phyloP scores from a whole-genome alignment of 1,140 invertebrate genomes.

The Whitmania pigra region DNA sequence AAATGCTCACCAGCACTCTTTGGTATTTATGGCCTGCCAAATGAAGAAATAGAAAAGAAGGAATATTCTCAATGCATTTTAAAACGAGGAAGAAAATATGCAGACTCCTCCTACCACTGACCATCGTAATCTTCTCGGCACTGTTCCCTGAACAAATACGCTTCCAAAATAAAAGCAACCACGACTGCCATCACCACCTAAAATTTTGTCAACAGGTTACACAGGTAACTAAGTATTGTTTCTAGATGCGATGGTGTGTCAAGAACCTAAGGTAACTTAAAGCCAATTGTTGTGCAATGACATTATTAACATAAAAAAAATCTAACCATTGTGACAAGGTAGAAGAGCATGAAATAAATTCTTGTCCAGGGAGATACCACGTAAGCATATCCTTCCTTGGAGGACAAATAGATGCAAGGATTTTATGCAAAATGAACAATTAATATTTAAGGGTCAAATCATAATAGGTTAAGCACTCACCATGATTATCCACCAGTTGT shows the following conservation, averaged over 20 bases:
- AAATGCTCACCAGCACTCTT: not conserved
- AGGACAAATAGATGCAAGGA: not conserved
- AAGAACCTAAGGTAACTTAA: not conserved
- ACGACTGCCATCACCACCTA: conserved; percentile 71
- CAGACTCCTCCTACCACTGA: no score
- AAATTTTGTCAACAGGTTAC: conserved; percentile 1
- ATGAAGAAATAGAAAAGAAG: not conserved
- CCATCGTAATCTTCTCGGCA: conserved; percentile 50
- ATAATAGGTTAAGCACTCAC: conserved; percentile 39
- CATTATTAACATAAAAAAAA: not conserved
- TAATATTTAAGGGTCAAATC: not conserved
- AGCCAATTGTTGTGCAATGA: not conserved
- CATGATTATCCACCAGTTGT: conserved; percentile 81
- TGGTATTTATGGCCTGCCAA: not conserved
- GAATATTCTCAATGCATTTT: no score
- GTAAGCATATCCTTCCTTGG: conserved; percentile 51
- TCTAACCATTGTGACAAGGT: conserved; percentile 68
- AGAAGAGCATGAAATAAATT: conserved; percentile 78
- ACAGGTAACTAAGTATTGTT: not conserved
- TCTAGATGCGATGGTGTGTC: not conserved
- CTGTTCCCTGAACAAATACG: conserved; percentile 76
- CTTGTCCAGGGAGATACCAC: conserved; percentile 49
- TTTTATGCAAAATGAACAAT: not conserved
- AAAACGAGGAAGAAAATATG: no score
- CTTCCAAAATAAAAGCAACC: conserved; percentile 75